These are phyloP conservation scores for Psophia crepitans DNA, from an alignment of 2,113 vertebrate genomes.

Conservation along the genomic window DNA sequence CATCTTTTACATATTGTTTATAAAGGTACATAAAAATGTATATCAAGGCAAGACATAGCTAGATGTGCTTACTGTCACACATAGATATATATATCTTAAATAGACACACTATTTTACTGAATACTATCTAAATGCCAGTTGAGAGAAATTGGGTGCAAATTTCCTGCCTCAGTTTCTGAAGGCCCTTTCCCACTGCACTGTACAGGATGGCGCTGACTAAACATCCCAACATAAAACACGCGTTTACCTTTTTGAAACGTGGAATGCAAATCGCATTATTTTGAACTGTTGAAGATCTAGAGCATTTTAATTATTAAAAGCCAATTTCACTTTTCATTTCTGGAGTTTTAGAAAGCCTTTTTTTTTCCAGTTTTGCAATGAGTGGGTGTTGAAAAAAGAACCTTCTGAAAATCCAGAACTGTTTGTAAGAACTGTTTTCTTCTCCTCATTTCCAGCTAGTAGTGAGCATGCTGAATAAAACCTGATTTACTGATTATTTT, in stretches of 20 bases:
- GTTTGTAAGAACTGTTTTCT: neutral
- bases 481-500: neutral
- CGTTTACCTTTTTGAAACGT: neutral
- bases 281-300: neutral
- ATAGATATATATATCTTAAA: neutral
- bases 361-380: neutral
- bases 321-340: neutral
- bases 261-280: neutral
- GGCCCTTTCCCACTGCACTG: neutral
- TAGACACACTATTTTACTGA: neutral
- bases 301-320: neutral
- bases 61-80: neutral
- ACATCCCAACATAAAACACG: neutral
- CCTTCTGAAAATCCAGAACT: neutral
- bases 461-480: neutral
- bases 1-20: neutral
- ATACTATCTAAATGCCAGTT: neutral
- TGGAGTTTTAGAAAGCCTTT: neutral
- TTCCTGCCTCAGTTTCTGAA: neutral
- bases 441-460: neutral
- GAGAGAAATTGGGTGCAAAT: neutral
- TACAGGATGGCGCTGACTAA: neutral
- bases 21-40: neutral
- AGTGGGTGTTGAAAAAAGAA: neutral
- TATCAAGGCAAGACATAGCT: neutral